phyloP scores from a whole-genome alignment of 2,113 vertebrate species.

The Grus americana region DNA sequence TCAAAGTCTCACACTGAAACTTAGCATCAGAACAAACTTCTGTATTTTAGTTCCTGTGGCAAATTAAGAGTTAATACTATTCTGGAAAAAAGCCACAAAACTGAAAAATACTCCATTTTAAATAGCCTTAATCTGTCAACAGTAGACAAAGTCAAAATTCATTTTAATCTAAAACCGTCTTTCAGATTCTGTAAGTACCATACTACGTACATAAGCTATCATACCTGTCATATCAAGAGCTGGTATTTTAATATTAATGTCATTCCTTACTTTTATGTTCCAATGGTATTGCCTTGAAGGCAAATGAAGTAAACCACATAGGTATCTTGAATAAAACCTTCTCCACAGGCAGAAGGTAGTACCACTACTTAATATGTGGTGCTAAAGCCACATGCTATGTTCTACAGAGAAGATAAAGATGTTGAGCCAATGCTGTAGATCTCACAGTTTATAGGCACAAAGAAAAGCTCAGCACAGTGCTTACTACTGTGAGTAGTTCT shows the following conservation, averaged over 20 bases:
- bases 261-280: conserved; percentile 27
- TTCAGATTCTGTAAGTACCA: not conserved
- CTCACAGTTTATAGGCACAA: not conserved
- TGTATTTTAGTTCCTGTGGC: not conserved
- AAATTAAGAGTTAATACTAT: not conserved
- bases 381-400: not conserved
- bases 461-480: not conserved
- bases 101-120: not conserved
- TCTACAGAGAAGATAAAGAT: not conserved
- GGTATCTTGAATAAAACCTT: not conserved
- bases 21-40: not conserved
- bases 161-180: conserved; percentile 28
- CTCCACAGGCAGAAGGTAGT: not conserved
- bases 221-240: conserved; percentile 16
- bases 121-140: conserved; percentile 41
- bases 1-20: not conserved
- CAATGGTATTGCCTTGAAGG: conserved; percentile 4
- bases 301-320: not conserved
- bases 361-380: not conserved
- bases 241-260: conserved; percentile 10
- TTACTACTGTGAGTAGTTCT: not conserved
- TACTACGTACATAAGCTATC: not conserved
- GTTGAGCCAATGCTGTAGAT: not conserved
- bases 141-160: not conserved
- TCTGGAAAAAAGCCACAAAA: not conserved